Evolutionary conservation across 2,113 vertebrate species (phyloP), one percentile per base, ranked within the genome.

Genomic region (Oophaga pumilio): DNA sequence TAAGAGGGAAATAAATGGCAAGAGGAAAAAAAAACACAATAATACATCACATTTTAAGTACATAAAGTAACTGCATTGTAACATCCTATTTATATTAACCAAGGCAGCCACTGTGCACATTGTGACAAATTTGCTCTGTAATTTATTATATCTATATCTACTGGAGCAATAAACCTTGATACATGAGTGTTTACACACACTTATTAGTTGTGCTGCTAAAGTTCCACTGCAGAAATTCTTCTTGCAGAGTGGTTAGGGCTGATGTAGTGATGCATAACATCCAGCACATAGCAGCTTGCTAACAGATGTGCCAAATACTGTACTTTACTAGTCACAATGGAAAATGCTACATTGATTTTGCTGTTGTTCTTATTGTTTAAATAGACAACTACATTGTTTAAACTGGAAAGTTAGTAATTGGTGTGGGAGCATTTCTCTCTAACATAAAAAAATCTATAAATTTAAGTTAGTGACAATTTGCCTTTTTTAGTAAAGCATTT

Each of bases 131-230:
- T 22, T 80, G 15, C 57, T 80, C 52, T 12, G 18, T 60, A 43
- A 80, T 60, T 80, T 80, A 59, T 80, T 62, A 33, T 28, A 80
- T 33, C 24, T 80, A 20, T 82, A 82, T 64, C 79, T 82, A 82
- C 28, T 64, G 59, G 11, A 64, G 59, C 20, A 49, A 82, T 82
- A 64, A 82, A 82, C 79, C 79, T 64, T 64, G 79, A 82, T 64
- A 66, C 79, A 82, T 82, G 78, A 82, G 0, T 82, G 79, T 82
- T 82, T 82, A 82, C 79, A 82, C 59, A 49, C 57, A 64, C 78
- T 82, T 82, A 66, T 82, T 64, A 80, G 59, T 82, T 82, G 79
- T 64, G 59, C 79, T 43, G 28, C 22, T 80, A 33, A 57, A 62
- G 59, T 82, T 82, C 49, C 57, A 81, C 57, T 64, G 57, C 79